phyloP scores from a whole-genome alignment of 2,888 invertebrate species.

The Zygaena filipendulae region DNA sequence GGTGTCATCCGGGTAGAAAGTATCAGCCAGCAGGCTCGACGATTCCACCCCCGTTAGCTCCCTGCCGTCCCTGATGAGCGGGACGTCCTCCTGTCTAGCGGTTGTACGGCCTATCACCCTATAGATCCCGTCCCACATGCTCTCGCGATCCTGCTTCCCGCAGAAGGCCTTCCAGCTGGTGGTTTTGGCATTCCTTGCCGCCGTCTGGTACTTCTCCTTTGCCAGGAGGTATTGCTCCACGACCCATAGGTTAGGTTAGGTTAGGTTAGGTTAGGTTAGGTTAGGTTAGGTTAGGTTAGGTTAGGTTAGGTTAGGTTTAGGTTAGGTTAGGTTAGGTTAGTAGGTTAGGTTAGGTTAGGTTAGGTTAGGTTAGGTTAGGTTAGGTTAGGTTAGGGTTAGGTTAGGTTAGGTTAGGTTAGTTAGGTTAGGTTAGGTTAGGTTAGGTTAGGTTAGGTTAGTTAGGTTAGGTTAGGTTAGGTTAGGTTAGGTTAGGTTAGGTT shows the following conservation, averaged over 20 bases:
- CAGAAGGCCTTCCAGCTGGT: too few relatives aligned
- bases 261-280: conserved; percentile 15
- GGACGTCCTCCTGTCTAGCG: too few relatives aligned
- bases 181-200: too few relatives aligned
- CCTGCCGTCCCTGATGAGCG: too few relatives aligned
- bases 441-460: conserved; percentile 3
- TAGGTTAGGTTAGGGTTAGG: conserved; percentile 8
- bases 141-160: too few relatives aligned
- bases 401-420: neutral
- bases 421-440: neutral
- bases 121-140: too few relatives aligned
- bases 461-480: conserved; percentile 13
- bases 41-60: too few relatives aligned
- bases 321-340: neutral
- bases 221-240: too few relatives aligned
- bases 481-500: conserved; percentile 13
- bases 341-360: conserved; percentile 14
- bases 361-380: conserved; percentile 13
- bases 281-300: conserved; percentile 16
- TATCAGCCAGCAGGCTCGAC: too few relatives aligned
- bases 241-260: conserved; percentile 15
- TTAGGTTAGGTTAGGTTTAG: conserved; percentile 13
- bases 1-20: too few relatives aligned
- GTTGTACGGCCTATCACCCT: too few relatives aligned
- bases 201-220: too few relatives aligned